phyloP scores from a whole-genome alignment of 1,140 invertebrate species.

The Aphelinus atriplicis region DNA sequence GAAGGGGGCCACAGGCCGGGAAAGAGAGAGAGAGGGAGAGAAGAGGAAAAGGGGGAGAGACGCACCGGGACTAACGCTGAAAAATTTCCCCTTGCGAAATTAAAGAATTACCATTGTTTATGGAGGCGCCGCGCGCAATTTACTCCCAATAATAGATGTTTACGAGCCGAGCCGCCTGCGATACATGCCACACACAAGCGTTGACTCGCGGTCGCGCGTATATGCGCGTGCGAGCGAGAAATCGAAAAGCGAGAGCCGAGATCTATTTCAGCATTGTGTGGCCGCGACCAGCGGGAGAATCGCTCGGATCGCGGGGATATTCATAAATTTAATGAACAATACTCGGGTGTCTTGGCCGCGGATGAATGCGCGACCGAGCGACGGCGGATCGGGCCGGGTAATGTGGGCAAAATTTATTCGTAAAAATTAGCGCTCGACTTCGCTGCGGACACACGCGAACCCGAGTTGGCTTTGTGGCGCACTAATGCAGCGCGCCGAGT shows the following conservation, averaged over 20 bases:
- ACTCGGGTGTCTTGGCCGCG: conserved; percentile 29
- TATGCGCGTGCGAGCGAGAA: not conserved
- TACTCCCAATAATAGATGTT: conserved; percentile 40
- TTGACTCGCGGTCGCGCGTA: conserved; percentile 4
- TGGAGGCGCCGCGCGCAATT: conserved; percentile 21
- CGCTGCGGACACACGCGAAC: not conserved
- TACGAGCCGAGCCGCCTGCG: conserved; percentile 15
- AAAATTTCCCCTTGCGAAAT: conserved; percentile 33
- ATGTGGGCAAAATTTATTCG: conserved; percentile 30
- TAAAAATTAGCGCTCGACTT: conserved; percentile 30
- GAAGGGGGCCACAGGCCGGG: not conserved
- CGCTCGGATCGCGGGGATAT: not conserved
- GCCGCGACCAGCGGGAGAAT: too few relatives aligned
- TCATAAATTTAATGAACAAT: conserved; percentile 38
- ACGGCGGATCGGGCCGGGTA: not conserved
- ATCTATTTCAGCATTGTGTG: conserved; percentile 38
- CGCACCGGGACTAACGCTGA: not conserved
- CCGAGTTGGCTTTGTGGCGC: too few relatives aligned
- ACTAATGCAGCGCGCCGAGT: too few relatives aligned
- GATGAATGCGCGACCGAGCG: conserved; percentile 16
- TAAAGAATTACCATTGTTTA: conserved; percentile 41
- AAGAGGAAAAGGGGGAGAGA: too few relatives aligned
- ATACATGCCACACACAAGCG: not conserved
- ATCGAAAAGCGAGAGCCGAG: conserved; percentile 23
- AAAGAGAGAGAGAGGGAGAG: too few relatives aligned